A percentile compares a stretch with the other conserved stretches of the same genome.
phyloP scores from a whole-genome alignment of 2,113 vertebrate genomes.

The Pandion haliaetus region DNA sequence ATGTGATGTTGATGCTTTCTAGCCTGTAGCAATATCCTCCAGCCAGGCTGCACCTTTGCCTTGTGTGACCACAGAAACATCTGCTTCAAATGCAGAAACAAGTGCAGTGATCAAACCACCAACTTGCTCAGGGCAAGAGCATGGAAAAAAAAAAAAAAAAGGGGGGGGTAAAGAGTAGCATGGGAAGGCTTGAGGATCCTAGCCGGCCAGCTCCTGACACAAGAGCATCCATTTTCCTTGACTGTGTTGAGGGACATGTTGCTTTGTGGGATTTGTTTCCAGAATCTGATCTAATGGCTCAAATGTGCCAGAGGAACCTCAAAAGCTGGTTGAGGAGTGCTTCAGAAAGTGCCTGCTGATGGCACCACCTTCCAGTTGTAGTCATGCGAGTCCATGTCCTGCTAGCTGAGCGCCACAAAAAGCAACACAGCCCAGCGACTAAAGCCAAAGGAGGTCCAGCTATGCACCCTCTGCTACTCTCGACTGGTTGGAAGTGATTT shows the following conservation, averaged over 20 bases:
- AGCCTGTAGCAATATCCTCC: background rate
- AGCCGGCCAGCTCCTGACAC: background rate
- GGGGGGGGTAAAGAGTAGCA: background rate
- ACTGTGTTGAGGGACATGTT: background rate
- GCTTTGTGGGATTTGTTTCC: background rate
- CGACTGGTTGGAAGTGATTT: background rate
- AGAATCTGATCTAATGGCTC: background rate
- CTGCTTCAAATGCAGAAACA: background rate
- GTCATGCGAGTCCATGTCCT: rapidly evolving
- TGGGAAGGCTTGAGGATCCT: background rate
- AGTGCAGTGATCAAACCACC: background rate
- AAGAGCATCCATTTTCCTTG: background rate
- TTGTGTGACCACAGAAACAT: background rate
- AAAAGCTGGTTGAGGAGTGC: background rate
- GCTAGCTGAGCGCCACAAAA: background rate
- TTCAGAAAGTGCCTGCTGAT: background rate
- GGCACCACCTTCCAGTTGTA: background rate
- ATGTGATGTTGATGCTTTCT: background rate
- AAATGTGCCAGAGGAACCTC: background rate
- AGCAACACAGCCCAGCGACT: background rate
- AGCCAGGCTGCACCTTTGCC: background rate
- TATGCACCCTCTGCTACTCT: background rate
- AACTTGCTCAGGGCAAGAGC: background rate
- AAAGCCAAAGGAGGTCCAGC: background rate
- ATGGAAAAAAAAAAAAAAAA: background rate